Conservation (phyloP, 2,888 invertebrate genomes). For the Watsonalla cultraria region DNA sequence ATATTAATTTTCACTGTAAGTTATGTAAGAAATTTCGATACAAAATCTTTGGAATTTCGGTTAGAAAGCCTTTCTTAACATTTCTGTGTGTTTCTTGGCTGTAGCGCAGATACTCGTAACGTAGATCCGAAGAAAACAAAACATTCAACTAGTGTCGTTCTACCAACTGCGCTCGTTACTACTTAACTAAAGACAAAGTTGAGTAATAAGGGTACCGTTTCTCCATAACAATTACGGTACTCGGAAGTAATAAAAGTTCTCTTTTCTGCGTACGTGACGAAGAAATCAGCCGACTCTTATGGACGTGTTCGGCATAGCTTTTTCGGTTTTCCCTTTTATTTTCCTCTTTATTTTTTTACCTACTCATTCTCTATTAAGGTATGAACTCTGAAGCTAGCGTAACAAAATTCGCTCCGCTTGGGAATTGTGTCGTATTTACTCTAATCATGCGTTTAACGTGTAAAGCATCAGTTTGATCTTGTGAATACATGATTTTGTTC, state of each 20-base stretch:
- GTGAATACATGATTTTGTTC: no score
- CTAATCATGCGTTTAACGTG: not conserved
- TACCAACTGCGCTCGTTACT: slow-evolving; percentile 37
- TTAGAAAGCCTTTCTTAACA: no score
- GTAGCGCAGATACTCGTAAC: not conserved
- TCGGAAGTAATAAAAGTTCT: slow-evolving; percentile 73
- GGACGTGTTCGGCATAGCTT: slow-evolving; percentile 63
- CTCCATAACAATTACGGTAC: slow-evolving; percentile 69
- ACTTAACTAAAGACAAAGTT: slow-evolving; percentile 50
- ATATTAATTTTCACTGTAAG: no score
- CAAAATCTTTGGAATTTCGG: no score
- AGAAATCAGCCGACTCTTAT: slow-evolving; percentile 59
- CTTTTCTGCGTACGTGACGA: slow-evolving; percentile 64
- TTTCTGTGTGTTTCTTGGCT: not conserved
- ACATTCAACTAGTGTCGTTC: slow-evolving; percentile 24
- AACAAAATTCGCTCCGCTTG: slow-evolving; percentile 6
- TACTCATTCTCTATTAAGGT: slow-evolving; percentile 26
- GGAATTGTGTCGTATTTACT: not conserved
- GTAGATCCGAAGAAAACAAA: slow-evolving; percentile 14
- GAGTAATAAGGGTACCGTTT: slow-evolving; percentile 60
- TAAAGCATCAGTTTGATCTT: not conserved
- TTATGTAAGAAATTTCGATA: no score
- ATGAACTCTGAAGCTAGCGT: slow-evolving; percentile 18
- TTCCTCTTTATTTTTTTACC: slow-evolving; percentile 31
- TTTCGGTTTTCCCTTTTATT: slow-evolving; percentile 42